These are phyloP conservation scores for Setipinna tenuifilis DNA, from an alignment of 2,797 vertebrate species.

Conservation along the genomic window DNA sequence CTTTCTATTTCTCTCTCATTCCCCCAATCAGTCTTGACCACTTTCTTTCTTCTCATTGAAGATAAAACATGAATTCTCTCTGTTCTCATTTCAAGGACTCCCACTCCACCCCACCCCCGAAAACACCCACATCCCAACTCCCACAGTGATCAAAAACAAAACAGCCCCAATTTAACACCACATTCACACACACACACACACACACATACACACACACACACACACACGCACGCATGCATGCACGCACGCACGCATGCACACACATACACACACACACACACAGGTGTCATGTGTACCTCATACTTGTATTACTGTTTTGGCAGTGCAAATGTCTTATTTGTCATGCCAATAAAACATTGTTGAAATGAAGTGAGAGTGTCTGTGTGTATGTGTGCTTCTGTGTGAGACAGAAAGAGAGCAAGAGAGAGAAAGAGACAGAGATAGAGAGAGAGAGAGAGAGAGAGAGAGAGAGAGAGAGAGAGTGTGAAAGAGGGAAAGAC, in stretches of 20 bases:
- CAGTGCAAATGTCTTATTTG: no score
- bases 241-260: constrained; percentile 8
- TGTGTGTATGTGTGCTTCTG: no score
- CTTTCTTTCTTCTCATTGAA: constrained; percentile 1
- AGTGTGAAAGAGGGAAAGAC: background rate
- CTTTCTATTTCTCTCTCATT: background rate
- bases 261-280: background rate
- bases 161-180: background rate
- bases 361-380: background rate
- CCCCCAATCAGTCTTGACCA: background rate
- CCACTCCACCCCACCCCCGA: background rate
- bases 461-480: no score
- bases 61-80: background rate
- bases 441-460: no score
- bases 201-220: background rate
- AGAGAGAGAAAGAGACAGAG: background rate
- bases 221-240: background rate
- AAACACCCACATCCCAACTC: constrained; percentile 33
- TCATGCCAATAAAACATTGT: no score
- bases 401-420: background rate
- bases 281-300: no score
- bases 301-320: no score
- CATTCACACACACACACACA: constrained; percentile 17
- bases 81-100: constrained; percentile 34
- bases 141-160: constrained; percentile 20